These are phyloP conservation scores for Teleopsis dalmanni DNA, from an alignment of 1,140 invertebrate species.

Conservation along the genomic window DNA sequence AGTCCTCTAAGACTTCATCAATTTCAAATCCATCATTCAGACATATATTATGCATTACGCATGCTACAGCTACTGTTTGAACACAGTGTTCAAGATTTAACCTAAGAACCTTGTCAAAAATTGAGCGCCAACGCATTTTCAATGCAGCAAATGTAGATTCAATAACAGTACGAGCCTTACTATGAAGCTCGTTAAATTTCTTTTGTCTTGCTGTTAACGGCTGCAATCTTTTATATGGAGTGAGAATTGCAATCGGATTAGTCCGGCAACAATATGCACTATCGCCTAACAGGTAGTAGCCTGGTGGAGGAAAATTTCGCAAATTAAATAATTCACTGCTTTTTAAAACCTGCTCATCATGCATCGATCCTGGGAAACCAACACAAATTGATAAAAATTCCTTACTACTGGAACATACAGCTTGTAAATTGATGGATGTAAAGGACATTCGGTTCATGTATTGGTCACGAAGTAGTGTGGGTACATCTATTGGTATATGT, in stretches of 20 bases:
- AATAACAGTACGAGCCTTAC: neutral
- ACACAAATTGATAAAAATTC: neutral
- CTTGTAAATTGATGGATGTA: neutral
- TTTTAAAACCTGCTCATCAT: neutral
- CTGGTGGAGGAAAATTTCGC: neutral
- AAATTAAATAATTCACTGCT: neutral
- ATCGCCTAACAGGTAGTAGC: neutral
- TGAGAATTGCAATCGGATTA: neutral
- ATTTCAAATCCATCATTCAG: no score
- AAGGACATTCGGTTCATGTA: neutral
- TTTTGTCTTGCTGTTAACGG: neutral
- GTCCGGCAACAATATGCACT: neutral
- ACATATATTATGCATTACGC: no score
- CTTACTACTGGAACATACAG: neutral
- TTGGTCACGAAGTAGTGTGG: neutral
- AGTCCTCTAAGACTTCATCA: no score
- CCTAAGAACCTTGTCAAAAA: neutral
- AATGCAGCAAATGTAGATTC: neutral
- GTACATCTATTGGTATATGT: neutral
- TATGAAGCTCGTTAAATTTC: neutral
- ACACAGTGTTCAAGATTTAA: neutral
- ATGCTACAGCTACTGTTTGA: neutral
- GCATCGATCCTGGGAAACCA: neutral
- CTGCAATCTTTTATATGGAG: conserved; percentile 1
- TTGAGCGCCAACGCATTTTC: neutral